These are phyloP conservation scores for Drosophila melanogaster DNA, from an alignment of 1,140 invertebrate genomes.

Conservation along the genomic window Release_6_plus_ISO1_MT NT_037436.4:15730001-15730500, in stretches of 20 bases:
- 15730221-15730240: constrained; percentile 5
- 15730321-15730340: constrained; percentile 72
- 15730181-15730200: not conserved
- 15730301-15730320: constrained; percentile 41
- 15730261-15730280: constrained; percentile 34
- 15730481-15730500: constrained; percentile 9
- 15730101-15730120: no score
- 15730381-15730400: constrained; percentile 47
- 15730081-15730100: no score
- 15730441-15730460: constrained; percentile 76
- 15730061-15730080: no score
- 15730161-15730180: not conserved
- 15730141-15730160: not conserved
- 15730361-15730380: constrained; percentile 80
- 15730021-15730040: no score
- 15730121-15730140: not conserved
- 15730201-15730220: constrained; percentile 31
- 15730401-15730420: constrained; percentile 30
- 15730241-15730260: constrained; percentile 33
- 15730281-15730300: constrained; percentile 42
- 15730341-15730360: constrained; percentile 79
- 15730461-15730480: constrained; percentile 55
- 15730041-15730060: no score
- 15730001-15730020: no score
- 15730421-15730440: constrained; percentile 69